A percentile compares a stretch with the other conserved stretches of the same genome.
phyloP scores from a whole-genome alignment of 2,797 vertebrate species.

The Artibeus lituratus region DNA sequence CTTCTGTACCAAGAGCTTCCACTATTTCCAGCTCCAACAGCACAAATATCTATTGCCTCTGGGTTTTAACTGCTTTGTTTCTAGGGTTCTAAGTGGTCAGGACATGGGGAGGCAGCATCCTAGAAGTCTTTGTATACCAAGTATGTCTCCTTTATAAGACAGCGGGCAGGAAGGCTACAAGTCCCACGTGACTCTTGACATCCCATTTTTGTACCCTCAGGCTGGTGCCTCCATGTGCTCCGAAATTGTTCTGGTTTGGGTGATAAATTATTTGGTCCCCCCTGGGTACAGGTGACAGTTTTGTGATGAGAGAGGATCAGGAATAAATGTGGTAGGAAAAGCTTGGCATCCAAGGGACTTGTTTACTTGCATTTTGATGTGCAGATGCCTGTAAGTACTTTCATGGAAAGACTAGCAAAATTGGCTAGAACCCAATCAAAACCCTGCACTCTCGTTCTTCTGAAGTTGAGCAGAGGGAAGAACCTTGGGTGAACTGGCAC shows the following conservation, averaged over 20 bases:
- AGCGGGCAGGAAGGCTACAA: neutral
- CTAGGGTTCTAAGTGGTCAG: neutral
- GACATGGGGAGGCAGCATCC: neutral
- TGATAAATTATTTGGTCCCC: neutral
- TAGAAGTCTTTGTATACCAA: neutral
- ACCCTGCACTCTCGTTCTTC: neutral
- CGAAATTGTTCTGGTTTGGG: neutral
- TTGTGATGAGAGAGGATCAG: neutral
- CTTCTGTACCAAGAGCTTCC: neutral
- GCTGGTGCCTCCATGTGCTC: neutral
- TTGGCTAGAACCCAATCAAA: slow-evolving; percentile 34
- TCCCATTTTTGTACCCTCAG: neutral
- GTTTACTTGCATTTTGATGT: slow-evolving; percentile 40
- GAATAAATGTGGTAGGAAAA: neutral
- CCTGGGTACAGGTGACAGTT: neutral
- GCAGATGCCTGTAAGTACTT: neutral
- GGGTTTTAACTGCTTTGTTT: neutral
- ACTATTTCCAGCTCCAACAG: neutral
- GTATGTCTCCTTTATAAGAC: neutral
- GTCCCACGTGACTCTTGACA: neutral
- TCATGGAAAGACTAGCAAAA: neutral
- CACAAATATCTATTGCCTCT: neutral
- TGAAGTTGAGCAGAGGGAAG: slow-evolving; percentile 8
- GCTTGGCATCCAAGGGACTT: neutral
- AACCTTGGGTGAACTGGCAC: neutral